Evolutionary conservation across 2,888 invertebrate species (phyloP), one percentile per base, ranked within the genome.

Genomic region (Oxycera nigricornis): DNA sequence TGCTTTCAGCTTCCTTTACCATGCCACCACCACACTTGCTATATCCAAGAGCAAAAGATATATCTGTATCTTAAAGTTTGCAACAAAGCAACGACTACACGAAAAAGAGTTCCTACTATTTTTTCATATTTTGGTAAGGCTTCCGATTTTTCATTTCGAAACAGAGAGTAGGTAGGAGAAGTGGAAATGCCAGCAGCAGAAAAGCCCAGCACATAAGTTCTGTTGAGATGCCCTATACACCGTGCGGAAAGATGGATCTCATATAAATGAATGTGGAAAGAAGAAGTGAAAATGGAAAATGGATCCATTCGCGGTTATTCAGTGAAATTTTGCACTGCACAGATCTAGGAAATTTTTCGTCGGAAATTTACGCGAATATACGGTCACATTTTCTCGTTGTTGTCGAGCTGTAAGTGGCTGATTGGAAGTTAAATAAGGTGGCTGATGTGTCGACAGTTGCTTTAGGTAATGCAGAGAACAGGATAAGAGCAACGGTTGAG

Each of bases 91-190:
- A 55, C 55, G 14, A 55, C 55, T 55, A 14, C 3, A 17, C 9
- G 35, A 50, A n/a, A 50, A n/a, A 55, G 24, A n/a, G 55, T 4
- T 6, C 55, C 24, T 24, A 6, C 7, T 11, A 50, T n/a, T 55
- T 55, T 55, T 55, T 24, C 55, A 55, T 55, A 4, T 55, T 55
- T 55, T 24, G 14, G 24, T 55, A 24, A 24, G 55, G 24, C 55
- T 55, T 55, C 55, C 55, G 55, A 20, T 55, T 55, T 55, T 55
- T 55, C 55, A 55, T 55, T 55, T 24, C 55, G 14, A 55, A 20
- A 24, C 22, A 9, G 2, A 2, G 14, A 24, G 24, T 50, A 50
- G 14, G 14, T 14, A 7, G 24, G 17, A 22, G 24, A 17, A 24
- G 24, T 24, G 7, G 7, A 22, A 4, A 4, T 24, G 55, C 55